phyloP scores from a whole-genome alignment of 1,140 invertebrate genomes.

The Cotesia glomerata region DNA sequence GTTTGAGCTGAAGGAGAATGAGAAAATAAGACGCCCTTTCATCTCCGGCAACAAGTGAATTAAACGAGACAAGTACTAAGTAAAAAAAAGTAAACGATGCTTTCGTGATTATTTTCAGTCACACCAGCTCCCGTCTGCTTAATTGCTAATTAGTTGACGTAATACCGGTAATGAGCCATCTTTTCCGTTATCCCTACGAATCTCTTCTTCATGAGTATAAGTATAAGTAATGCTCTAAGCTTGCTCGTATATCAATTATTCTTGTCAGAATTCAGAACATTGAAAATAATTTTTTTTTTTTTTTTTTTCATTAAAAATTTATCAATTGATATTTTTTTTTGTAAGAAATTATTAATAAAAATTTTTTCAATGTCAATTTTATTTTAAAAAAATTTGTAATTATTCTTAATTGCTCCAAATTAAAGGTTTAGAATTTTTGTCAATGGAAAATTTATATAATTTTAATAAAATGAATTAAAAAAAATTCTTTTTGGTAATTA shows the following conservation, averaged over 20 bases:
- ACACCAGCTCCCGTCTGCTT: slow-evolving; percentile 29
- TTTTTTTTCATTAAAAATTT: no score
- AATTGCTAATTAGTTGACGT: slow-evolving; percentile 52
- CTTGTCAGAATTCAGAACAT: no score
- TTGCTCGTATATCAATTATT: neutral
- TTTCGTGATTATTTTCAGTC: slow-evolving; percentile 45
- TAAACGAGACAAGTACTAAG: neutral
- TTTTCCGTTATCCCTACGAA: slow-evolving; percentile 21
- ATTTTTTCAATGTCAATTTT: no score
- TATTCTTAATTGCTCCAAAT: no score
- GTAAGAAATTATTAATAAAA: no score
- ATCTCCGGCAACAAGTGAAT: neutral
- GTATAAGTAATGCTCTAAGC: neutral
- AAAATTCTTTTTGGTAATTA: no score
- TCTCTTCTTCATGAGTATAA: neutral
- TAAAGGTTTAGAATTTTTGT: no score
- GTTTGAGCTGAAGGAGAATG: neutral
- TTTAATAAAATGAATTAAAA: no score
- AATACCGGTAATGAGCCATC: slow-evolving; percentile 41
- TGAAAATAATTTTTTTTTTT: no score
- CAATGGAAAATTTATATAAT: no score
- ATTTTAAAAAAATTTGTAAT: no score
- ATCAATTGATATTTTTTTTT: no score
- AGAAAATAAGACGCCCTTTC: neutral
- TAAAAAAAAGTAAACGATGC: slow-evolving; percentile 33